phyloP scores from a whole-genome alignment of 2,113 vertebrate species.

The Pedionomus torquatus region DNA sequence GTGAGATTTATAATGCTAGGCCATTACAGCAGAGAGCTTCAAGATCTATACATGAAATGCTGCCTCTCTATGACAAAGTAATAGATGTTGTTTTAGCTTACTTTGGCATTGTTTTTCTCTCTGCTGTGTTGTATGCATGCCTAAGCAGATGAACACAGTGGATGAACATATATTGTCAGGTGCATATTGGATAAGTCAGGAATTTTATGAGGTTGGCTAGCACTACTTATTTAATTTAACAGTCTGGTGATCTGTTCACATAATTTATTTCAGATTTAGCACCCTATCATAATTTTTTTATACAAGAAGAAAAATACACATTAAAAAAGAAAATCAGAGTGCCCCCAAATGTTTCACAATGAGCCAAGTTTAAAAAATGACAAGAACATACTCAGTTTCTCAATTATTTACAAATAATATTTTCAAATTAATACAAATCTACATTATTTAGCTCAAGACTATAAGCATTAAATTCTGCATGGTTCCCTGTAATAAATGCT shows the following conservation, averaged over 20 bases:
- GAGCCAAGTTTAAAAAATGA: neutral
- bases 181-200: neutral
- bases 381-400: neutral
- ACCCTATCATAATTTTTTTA: neutral
- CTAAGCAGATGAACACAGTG: neutral
- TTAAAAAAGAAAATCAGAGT: neutral
- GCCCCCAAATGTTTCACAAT: neutral
- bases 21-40: neutral
- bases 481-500: neutral
- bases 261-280: neutral
- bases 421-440: no score
- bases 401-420: neutral
- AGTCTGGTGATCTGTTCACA: neutral
- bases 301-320: neutral
- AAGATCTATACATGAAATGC: neutral
- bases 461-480: neutral
- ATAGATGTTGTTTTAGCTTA: neutral
- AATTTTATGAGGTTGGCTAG: neutral
- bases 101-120: neutral
- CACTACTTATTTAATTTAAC: neutral
- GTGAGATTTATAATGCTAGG: neutral
- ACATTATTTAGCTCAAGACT: neutral
- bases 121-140: neutral
- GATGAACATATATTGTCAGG: neutral
- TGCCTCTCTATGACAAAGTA: neutral